Evolutionary conservation across 2,797 vertebrate genomes (phyloP), one percentile per base, ranked within the genome.

Genomic region (Meriones psammophilus): DNA sequence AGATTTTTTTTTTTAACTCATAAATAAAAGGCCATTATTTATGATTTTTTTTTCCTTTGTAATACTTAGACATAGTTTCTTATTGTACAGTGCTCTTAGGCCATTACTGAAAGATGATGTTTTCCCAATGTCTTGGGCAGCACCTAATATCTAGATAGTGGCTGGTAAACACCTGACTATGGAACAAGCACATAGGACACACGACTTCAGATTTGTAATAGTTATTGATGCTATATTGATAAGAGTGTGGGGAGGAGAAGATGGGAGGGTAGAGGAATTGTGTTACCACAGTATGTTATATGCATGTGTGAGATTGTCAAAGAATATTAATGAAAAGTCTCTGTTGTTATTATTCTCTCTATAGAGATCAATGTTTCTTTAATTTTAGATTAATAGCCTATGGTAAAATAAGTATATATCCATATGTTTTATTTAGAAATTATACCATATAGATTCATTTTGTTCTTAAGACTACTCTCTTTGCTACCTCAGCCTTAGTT

Each of bases 401-500:
- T 60, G 46, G 33, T 88, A 77, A 94, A 87, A 84, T 1, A 77
- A 42, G 42, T 62, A 84, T 79, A 18, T 90, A 87, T 28, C 66
- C 42, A 39, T 39, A 69, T 12, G 20, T 46, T 91, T 96, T 50
- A 50, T 95, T 94, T 92, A 39, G 92, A 95, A 97, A 93, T 93
- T 24, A 39, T 8, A 77, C 88, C n/a, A 81, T 46, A 89, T 74
- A 79, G 17, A 17, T 88, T 92, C 39, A 5, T 46, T 76, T 76
- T 87, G 68, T 36, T 94, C 22, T 89, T 92, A 86, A 89, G 92
- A 58, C 4, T 30, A 60, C 46, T 79, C 92, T 64, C 62, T 39
- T 85, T 95, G 83, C 90, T 58, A 79, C 60, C 69, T 95, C 79
- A 33, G 79, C 81, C 60, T 58, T 91, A 96, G 92, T 89, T 60